Evolutionary conservation across 2,888 invertebrate genomes (phyloP).

Genomic region (Cancer borealis): DNA sequence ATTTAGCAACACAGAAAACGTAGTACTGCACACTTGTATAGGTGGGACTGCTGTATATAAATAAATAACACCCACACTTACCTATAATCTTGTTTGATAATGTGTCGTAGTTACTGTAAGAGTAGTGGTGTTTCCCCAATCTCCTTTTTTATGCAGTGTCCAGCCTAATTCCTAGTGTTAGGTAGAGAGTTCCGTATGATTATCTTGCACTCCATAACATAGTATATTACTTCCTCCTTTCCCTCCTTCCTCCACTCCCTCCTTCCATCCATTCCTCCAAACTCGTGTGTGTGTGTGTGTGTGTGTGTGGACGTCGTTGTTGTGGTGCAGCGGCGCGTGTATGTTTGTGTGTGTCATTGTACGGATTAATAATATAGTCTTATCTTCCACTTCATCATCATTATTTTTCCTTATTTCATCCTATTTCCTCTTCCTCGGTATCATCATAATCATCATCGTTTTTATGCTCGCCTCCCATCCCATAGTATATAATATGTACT

Average conservation of each 20-base stretch:
- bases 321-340: not conserved
- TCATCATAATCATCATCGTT: no score
- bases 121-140: no score
- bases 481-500: no score
- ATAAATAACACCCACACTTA: not conserved
- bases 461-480: no score
- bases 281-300: not conserved
- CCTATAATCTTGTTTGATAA: not conserved
- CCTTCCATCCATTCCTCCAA: slow-evolving; percentile 21
- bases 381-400: no score
- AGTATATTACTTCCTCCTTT: not conserved
- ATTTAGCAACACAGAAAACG: not conserved
- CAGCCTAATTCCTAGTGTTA: no score
- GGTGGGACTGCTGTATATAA: not conserved
- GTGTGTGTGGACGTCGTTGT: not conserved
- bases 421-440: no score
- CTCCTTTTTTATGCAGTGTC: no score
- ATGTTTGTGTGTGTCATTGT: not conserved
- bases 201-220: no score
- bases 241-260: not conserved
- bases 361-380: no score
- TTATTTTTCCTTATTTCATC: no score
- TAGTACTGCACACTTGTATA: not conserved
- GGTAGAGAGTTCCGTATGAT: no score
- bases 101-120: not conserved